Evolutionary conservation across 1,140 invertebrate species (phyloP), one percentile per base, ranked within the genome.

Genomic region (Xylocopa sonorina): DNA sequence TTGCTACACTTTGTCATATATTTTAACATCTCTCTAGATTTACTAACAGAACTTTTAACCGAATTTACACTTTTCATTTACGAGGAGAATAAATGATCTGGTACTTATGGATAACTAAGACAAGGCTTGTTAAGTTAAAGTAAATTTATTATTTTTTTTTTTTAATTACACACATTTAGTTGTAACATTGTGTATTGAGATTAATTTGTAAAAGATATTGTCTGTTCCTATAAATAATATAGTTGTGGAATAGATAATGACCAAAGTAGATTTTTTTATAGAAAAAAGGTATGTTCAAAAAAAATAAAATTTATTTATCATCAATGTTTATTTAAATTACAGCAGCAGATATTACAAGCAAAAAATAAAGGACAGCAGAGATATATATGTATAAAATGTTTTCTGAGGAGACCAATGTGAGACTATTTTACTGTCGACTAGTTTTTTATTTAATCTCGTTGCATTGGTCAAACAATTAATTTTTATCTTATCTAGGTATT

Each of bases 1-100:
- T 74, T 53, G n/a, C 46, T 69, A 48, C 55, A 50, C 21, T n/a
- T n/a, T 62, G 46, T 34, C 46, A 14, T 43, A 71, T 48, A 27
- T 62, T 51, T 48, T 27, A 62, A 29, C 81, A 83, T 83, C 62
- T 38, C 64, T 27, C 43, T 73, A 78, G 29, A 16, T 68, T 68
- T 34, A 68, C 18, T 14, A 29, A 63, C n/a, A n/a, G 16, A 41
- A 34, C 34, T 63, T 63, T 63, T 6, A 63, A 24, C 7, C 10
- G 18, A 43, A 60, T 27, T 64, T 43, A 41, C 7, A 43, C 27
- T 16, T 43, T 43, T 41, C 3, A 43, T 10, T n/a, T n/a, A n/a
- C 24, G 34, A 43, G 38, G 12, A 43, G 27, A 7, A 43, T 64
- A 27, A 64, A 27, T 2, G 16, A 43, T 27, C 9, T 2, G 16